Percentiles rank a stretch among this genome's conserved stretches.
These are phyloP conservation scores for Sclerurus mexicanus DNA, from an alignment of 2,113 vertebrate species.

Conservation along the genomic window DNA sequence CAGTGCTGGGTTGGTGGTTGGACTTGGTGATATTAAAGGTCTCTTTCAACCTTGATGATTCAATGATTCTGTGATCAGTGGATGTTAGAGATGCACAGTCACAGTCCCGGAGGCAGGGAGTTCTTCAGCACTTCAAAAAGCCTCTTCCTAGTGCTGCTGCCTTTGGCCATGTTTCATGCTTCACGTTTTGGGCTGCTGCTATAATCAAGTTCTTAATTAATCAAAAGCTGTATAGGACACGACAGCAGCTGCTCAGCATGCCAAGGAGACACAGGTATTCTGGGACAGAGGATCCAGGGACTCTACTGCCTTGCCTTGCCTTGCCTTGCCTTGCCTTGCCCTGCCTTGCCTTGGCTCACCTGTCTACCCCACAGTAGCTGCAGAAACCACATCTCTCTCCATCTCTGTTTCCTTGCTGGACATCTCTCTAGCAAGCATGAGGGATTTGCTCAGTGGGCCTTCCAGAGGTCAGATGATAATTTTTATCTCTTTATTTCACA, in stretches of 20 bases:
- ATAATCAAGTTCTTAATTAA: not conserved
- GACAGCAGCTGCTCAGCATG: not conserved
- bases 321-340: not conserved
- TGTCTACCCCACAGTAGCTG: not conserved
- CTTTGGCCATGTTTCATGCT: not conserved
- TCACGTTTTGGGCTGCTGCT: not conserved
- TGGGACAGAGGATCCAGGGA: not conserved
- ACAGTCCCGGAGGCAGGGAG: fast-evolving
- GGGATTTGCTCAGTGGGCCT: not conserved
- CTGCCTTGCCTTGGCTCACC: not conserved
- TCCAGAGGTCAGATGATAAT: not conserved
- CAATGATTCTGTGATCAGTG: not conserved
- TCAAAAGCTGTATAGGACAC: not conserved
- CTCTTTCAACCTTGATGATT: not conserved
- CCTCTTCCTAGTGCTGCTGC: not conserved
- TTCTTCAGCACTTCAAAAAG: not conserved
- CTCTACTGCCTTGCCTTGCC: not conserved
- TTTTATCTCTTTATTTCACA: not conserved
- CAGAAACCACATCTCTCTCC: not conserved
- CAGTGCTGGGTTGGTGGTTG: not conserved
- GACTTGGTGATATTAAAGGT: not conserved
- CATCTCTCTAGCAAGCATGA: not conserved
- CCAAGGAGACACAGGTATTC: not conserved
- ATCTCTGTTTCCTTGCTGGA: not conserved
- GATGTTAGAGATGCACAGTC: not conserved